A percentile compares a stretch with the other conserved stretches of the same genome.
These are phyloP conservation scores for Eulemur rubriventer DNA, from an alignment of 2,797 vertebrate species.

Conservation along the genomic window DNA sequence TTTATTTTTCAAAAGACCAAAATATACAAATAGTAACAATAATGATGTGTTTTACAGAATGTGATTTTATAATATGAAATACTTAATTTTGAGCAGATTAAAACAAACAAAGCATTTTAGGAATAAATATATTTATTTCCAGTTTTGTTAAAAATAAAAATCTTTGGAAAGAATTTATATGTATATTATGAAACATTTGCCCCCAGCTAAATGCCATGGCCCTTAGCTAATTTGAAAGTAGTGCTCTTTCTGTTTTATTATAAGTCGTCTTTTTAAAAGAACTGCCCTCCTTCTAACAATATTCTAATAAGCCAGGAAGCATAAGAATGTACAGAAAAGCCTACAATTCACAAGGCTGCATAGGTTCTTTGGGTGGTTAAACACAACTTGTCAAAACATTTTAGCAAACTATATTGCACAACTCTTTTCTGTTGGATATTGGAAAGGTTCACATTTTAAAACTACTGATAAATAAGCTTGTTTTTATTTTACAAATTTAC, in stretches of 20 bases:
- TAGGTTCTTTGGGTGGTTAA: not conserved
- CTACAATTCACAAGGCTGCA: not conserved
- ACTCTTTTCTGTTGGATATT: not conserved
- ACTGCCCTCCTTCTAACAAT: not conserved
- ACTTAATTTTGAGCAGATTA: not conserved
- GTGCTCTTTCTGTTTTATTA: not conserved
- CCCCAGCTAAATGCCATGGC: not conserved
- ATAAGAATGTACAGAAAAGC: not conserved
- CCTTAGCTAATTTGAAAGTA: not conserved
- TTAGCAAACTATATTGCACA: not conserved
- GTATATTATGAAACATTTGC: not conserved
- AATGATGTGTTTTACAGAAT: not conserved
- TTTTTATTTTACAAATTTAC: not conserved
- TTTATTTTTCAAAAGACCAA: not conserved
- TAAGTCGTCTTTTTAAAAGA: not conserved
- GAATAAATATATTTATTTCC: not conserved
- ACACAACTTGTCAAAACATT: not conserved
- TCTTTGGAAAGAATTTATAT: not conserved
- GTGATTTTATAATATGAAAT: not conserved
- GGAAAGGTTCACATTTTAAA: not conserved
- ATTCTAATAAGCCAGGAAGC: not conserved
- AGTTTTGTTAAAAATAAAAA: conserved; percentile 5
- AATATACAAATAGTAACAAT: not conserved
- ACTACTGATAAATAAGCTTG: not conserved
- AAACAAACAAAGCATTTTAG: conserved; percentile 10